These are phyloP conservation scores for Irena cyanogastra DNA, from an alignment of 2,113 vertebrate species.

Conservation along the genomic window DNA sequence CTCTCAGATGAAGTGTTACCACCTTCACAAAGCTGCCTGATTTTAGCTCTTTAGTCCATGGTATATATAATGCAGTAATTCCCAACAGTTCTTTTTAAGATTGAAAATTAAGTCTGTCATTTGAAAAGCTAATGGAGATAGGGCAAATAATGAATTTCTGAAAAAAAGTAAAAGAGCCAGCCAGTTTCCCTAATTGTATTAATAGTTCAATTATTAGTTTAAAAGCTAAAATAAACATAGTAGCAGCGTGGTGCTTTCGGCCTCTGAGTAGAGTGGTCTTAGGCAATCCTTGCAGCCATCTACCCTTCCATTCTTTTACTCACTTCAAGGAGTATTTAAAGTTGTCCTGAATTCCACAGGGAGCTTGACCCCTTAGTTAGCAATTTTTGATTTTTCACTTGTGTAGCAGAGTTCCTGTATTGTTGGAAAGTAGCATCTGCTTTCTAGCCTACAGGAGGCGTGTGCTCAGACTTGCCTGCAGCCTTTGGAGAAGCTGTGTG, in stretches of 20 bases:
- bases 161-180: not conserved
- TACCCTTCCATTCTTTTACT: not conserved
- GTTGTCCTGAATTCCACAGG: not conserved
- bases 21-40: not conserved
- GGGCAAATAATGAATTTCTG: not conserved
- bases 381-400: not conserved
- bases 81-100: not conserved
- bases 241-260: not conserved
- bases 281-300: not conserved
- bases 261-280: not conserved
- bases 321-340: not conserved
- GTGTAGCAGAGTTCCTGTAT: not conserved
- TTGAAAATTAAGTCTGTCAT: not conserved
- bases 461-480: not conserved
- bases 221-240: not conserved
- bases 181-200: not conserved
- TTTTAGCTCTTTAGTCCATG: not conserved
- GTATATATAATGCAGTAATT: not conserved
- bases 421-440: not conserved
- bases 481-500: not conserved
- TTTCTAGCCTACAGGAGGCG: accelerated
- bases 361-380: not conserved
- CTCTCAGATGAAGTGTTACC: not conserved
- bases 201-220: not conserved
- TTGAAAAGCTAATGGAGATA: not conserved